These are phyloP conservation scores for Arothron firmamentum DNA, from an alignment of 2,113 vertebrate genomes.

Conservation along the genomic window DNA sequence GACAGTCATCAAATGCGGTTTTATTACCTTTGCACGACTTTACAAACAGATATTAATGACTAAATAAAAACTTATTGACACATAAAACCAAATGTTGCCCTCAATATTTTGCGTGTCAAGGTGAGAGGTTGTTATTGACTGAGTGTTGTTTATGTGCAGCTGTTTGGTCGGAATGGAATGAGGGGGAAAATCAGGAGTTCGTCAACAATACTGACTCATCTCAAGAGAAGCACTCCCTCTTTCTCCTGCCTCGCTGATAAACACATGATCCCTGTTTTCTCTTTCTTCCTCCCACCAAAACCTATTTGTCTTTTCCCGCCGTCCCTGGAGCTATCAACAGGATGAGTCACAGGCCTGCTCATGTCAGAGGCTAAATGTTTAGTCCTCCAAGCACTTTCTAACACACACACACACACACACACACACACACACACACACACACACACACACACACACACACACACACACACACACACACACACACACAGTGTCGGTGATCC, in stretches of 20 bases:
- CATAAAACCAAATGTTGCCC: slow-evolving; percentile 21
- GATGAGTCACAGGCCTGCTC: slow-evolving; percentile 64
- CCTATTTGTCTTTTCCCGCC: slow-evolving; percentile 48
- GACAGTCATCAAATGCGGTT: slow-evolving; percentile 22
- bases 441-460: slow-evolving; percentile 29
- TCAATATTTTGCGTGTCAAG: slow-evolving; percentile 11
- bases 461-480: background rate
- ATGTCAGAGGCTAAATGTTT: slow-evolving; percentile 62
- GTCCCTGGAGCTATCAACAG: slow-evolving; percentile 58
- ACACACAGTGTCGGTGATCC: slow-evolving; percentile 3
- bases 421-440: background rate
- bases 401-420: slow-evolving; percentile 28
- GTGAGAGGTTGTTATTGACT: slow-evolving; percentile 28
- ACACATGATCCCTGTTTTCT: slow-evolving; percentile 61
- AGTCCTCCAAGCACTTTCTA: slow-evolving; percentile 45
- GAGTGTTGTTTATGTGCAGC: slow-evolving; percentile 29
- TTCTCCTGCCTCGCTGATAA: slow-evolving; percentile 48
- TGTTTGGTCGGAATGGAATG: slow-evolving; percentile 37
- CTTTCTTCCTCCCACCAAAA: slow-evolving; percentile 39
- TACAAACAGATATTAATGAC: slow-evolving; percentile 9
- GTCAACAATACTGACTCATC: slow-evolving; percentile 65
- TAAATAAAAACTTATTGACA: slow-evolving; percentile 11
- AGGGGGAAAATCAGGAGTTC: slow-evolving; percentile 31
- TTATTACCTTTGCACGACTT: slow-evolving; percentile 25
- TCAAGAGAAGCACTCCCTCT: slow-evolving; percentile 52